A percentile compares a stretch with the other conserved stretches of the same genome.
phyloP scores from a whole-genome alignment of 2,888 invertebrate genomes.

The Notodonta ziczac region DNA sequence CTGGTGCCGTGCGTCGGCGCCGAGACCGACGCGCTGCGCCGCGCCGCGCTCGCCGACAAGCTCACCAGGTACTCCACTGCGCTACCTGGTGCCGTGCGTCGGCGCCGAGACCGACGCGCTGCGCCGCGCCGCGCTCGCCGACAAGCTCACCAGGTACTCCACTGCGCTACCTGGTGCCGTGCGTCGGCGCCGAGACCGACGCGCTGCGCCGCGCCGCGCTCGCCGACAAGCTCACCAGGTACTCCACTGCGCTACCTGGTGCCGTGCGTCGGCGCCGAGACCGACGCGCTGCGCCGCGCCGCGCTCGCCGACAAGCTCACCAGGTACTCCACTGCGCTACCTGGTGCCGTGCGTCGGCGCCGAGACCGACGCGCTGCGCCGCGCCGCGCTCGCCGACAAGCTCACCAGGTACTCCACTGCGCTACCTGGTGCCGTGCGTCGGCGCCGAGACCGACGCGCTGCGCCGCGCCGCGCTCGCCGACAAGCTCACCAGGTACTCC shows the following conservation, averaged over 20 bases:
- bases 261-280: constrained; percentile 86
- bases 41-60: constrained; percentile 83
- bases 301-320: constrained; percentile 81
- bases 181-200: constrained; percentile 85
- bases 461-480: constrained; percentile 83
- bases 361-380: constrained; percentile 83
- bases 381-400: constrained; percentile 83
- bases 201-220: constrained; percentile 81
- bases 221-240: constrained; percentile 74
- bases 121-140: constrained; percentile 83
- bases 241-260: constrained; percentile 84
- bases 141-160: constrained; percentile 71
- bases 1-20: constrained; percentile 87
- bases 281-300: constrained; percentile 81
- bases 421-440: constrained; percentile 86
- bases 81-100: constrained; percentile 86
- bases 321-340: constrained; percentile 68
- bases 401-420: constrained; percentile 71
- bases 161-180: constrained; percentile 86
- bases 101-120: constrained; percentile 83
- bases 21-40: constrained; percentile 83
- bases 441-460: constrained; percentile 83
- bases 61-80: constrained; percentile 71
- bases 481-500: constrained; percentile 71
- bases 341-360: constrained; percentile 87